Percentiles rank a stretch among this genome's conserved stretches.
Evolutionary conservation across 2,888 invertebrate genomes (phyloP).

Genomic region (Linnaemya tessellans): DNA sequence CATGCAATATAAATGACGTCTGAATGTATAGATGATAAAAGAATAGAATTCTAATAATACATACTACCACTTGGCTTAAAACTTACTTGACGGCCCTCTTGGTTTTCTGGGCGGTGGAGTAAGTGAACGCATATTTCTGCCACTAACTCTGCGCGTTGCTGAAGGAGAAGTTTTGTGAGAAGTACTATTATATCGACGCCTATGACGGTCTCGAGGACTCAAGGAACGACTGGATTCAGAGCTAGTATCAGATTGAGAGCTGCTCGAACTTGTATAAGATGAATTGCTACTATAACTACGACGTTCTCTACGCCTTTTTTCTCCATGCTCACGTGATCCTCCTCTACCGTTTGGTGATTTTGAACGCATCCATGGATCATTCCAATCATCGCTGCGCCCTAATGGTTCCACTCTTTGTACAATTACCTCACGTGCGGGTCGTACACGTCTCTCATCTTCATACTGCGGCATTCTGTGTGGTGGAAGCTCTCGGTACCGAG

Average conservation of each 20-base stretch:
- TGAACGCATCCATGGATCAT: slow-evolving; percentile 96
- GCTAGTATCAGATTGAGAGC: slow-evolving; percentile 90
- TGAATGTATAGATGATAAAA: too few relatives aligned
- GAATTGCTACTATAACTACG: slow-evolving; percentile 83
- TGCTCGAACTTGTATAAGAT: slow-evolving; percentile 84
- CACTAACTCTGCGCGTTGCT: slow-evolving; percentile 76
- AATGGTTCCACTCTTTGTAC: slow-evolving; percentile 87
- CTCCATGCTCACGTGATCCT: slow-evolving; percentile 79
- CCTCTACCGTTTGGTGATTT: slow-evolving; percentile 86
- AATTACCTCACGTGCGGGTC: slow-evolving; percentile 89
- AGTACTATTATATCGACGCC: slow-evolving; percentile 79
- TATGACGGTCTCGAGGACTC: slow-evolving; percentile 78
- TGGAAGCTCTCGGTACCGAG: slow-evolving; percentile 85
- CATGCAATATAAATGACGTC: too few relatives aligned
- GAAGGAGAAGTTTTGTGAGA: slow-evolving; percentile 78
- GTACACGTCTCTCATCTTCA: slow-evolving; percentile 85
- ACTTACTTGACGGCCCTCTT: slow-evolving; percentile 81
- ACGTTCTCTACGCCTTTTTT: slow-evolving; percentile 80
- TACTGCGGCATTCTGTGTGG: slow-evolving; percentile 85
- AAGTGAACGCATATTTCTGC: slow-evolving; percentile 78
- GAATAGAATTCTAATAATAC: too few relatives aligned
- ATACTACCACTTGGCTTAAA: not conserved
- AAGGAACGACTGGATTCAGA: slow-evolving; percentile 84
- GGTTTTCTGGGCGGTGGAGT: slow-evolving; percentile 78
- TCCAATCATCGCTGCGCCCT: slow-evolving; percentile 93